A percentile compares a stretch with the other conserved stretches of the same genome.
phyloP scores from a whole-genome alignment of 2,113 vertebrate species.

The Tylochromis polylepis region DNA sequence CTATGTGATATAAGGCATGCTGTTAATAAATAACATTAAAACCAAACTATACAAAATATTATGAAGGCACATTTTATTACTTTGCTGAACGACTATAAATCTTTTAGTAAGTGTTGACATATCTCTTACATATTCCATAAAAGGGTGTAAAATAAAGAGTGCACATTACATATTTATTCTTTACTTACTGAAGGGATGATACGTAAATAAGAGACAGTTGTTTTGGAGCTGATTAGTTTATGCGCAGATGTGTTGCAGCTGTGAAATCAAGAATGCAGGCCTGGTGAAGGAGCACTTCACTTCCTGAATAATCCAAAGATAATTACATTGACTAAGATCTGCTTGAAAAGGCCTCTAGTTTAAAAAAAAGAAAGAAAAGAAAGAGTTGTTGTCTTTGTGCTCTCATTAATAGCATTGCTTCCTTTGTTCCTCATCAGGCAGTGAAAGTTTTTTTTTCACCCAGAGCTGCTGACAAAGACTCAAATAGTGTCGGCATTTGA shows the following conservation, averaged over 20 bases:
- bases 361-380: not conserved
- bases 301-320: not conserved
- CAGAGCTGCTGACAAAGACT: conserved; percentile 15
- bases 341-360: not conserved
- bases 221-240: not conserved
- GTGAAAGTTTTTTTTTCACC: conserved; percentile 8
- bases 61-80: not conserved
- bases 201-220: not conserved
- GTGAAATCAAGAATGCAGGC: not conserved
- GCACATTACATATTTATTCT: not conserved
- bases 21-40: not conserved
- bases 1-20: not conserved
- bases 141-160: not conserved
- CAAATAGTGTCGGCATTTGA: conserved; percentile 22
- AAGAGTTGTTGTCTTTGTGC: not conserved
- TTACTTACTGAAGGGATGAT: not conserved
- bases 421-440: conserved; percentile 1
- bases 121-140: not conserved
- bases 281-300: not conserved
- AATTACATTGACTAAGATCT: not conserved
- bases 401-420: not conserved
- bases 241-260: not conserved
- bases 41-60: not conserved
- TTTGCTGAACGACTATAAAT: not conserved
- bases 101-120: not conserved